Base-by-base conservation (phyloP, 1,140 invertebrate species). In the Drosophila albomicans region DNA sequence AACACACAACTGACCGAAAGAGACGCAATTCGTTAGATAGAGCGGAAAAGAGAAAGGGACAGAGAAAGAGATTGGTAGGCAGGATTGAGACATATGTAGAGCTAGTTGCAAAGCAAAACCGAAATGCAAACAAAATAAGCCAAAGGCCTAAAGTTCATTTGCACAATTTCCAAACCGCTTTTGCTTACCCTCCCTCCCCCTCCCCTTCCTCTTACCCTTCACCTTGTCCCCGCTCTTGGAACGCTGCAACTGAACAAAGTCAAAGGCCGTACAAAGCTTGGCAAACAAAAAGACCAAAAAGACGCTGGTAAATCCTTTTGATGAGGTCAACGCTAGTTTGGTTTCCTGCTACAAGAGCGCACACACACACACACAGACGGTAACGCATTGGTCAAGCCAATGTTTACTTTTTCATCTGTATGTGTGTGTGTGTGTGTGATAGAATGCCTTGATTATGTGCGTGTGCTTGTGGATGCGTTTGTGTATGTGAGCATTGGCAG, bases 101-200 rank as follows among this genome's bases (percentile, higher is more conserved):
- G 13, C 35, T 57, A 43, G 51, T 79, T 30, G 66, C 62, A 45
- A 45, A 73, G 61, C 59, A 74, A 75, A 88, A 85, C 85, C 85
- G 66, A 90, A 89, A 89, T 89, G 66, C 86, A 89, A 89, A 89
- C 85, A 89, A 89, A 85, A 81, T 75, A 79, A 80, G 78, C 81
- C 85, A 89, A 89, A 89, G 86, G 85, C 85, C 85, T 89, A 89
- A 89, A 89, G 85, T 89, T 89, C 85, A 89, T 89, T 89, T 89
- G 86, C 86, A 89, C 85, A 89, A 81, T 90, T 89, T 89, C 68
- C 63, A 77, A 73, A 73, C 75, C 57, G 68, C 70, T 67, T 61
- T 52, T 43, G 20, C 25, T 46, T 15, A 38, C 59, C 41, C 35
- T n/a, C 28, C 35, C 5, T 28, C 16, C 28, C 28, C 5, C 16